These are phyloP conservation scores for Drosophila longiperda DNA, from an alignment of 2,888 invertebrate genomes.

Conservation along the genomic window DNA sequence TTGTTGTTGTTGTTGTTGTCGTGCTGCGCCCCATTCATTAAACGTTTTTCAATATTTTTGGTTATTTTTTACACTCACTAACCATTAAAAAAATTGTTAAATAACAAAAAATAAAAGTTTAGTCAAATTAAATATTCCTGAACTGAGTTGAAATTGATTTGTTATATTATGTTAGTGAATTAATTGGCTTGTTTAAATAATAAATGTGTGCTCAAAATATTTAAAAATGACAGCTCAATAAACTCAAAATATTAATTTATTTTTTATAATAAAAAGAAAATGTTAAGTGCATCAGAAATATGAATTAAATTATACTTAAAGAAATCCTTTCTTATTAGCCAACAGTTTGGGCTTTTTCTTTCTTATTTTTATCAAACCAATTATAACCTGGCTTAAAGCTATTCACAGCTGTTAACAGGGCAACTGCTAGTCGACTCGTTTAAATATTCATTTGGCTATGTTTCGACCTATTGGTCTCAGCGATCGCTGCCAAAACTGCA, in stretches of 20 bases:
- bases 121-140: background rate
- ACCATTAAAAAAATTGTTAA: background rate
- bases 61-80: conserved; percentile 14
- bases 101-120: background rate
- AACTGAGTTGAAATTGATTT: background rate
- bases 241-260: background rate
- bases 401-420: background rate
- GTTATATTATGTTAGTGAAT: background rate
- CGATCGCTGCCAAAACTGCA: conserved; percentile 36
- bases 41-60: conserved; percentile 51
- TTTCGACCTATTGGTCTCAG: conserved; percentile 5
- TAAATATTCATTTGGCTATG: background rate
- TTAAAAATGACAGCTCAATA: background rate
- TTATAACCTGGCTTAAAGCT: background rate
- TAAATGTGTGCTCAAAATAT: background rate
- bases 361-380: background rate
- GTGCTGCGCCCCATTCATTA: conserved; percentile 67
- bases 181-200: background rate
- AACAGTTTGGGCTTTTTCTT: background rate
- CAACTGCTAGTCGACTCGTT: background rate
- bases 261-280: background rate
- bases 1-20: conserved; percentile 23
- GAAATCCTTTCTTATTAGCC: background rate
- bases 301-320: background rate
- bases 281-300: background rate